Conservation (phyloP, 1,140 invertebrate species). For the Planococcus citri region DNA sequence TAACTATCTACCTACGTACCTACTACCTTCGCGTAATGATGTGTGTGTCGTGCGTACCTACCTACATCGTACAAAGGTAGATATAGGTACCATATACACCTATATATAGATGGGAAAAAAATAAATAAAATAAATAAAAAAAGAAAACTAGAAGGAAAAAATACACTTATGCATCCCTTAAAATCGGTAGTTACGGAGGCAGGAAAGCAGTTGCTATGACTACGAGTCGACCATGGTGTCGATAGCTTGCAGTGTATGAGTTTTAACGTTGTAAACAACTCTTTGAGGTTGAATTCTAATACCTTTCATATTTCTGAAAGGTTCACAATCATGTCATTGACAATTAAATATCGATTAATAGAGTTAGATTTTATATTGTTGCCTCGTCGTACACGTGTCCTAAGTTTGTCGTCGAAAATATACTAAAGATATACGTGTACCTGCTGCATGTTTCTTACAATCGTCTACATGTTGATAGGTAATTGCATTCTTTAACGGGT, state of each 20-base stretch:
- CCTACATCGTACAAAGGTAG: no score
- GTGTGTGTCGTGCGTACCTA: no score
- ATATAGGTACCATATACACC: background rate
- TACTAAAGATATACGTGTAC: no score
- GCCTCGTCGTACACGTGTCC: no score
- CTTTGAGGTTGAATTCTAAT: conserved; percentile 14
- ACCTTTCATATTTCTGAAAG: background rate
- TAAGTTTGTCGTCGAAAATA: no score
- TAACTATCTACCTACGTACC: background rate
- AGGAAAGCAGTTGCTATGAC: conserved; percentile 3
- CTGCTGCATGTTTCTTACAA: no score
- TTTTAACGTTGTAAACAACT: conserved; percentile 15
- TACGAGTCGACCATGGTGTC: conserved; percentile 1
- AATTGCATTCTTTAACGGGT: no score
- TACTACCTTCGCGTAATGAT: no score
- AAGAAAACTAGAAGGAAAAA: background rate
- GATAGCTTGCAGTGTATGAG: conserved; percentile 8
- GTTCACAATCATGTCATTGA: background rate
- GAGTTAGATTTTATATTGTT: background rate
- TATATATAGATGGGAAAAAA: background rate
- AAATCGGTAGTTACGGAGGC: conserved; percentile 9
- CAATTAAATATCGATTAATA: background rate
- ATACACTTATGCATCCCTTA: background rate
- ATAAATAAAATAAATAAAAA: background rate
- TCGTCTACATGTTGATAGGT: no score